phyloP scores from a whole-genome alignment of 2,113 vertebrate species.

The Phodopus roborovskii region DNA sequence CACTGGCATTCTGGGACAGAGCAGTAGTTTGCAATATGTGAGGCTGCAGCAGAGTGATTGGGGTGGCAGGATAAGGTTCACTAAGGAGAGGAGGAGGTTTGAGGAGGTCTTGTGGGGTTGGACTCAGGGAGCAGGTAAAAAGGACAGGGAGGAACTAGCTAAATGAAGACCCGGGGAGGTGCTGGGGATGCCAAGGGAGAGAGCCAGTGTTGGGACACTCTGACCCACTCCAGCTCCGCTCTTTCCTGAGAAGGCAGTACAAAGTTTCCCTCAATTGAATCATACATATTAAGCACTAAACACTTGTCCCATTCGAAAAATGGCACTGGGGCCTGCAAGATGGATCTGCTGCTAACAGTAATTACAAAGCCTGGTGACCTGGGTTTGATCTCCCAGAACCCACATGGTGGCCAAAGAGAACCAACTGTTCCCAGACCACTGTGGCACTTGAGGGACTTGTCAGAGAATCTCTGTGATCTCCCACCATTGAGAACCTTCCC shows the following conservation, averaged over 20 bases:
- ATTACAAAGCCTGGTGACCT: not conserved
- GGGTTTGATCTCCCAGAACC: not conserved
- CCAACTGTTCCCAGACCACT: not conserved
- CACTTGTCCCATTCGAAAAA: not conserved
- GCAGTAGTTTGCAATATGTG: not conserved
- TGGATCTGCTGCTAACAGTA: not conserved
- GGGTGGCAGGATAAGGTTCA: not conserved
- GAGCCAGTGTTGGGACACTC: no score
- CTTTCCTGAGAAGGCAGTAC: not conserved
- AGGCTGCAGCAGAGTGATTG: not conserved
- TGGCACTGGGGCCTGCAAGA: not conserved
- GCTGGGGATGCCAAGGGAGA: fast-evolving
- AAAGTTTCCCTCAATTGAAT: not conserved
- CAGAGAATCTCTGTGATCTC: not conserved
- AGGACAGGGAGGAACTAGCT: not conserved
- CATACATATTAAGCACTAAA: not conserved
- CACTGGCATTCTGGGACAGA: not conserved
- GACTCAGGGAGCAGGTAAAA: not conserved
- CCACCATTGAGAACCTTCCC: not conserved
- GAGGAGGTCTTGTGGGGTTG: not conserved
- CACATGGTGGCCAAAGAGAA: not conserved
- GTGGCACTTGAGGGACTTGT: no score
- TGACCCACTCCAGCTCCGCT: not conserved
- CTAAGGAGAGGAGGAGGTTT: not conserved
- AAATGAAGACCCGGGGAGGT: not conserved